Percentiles rank a stretch among this genome's conserved stretches.
Conservation (phyloP, 2,888 invertebrate species). For the Sesamia inferens region DNA sequence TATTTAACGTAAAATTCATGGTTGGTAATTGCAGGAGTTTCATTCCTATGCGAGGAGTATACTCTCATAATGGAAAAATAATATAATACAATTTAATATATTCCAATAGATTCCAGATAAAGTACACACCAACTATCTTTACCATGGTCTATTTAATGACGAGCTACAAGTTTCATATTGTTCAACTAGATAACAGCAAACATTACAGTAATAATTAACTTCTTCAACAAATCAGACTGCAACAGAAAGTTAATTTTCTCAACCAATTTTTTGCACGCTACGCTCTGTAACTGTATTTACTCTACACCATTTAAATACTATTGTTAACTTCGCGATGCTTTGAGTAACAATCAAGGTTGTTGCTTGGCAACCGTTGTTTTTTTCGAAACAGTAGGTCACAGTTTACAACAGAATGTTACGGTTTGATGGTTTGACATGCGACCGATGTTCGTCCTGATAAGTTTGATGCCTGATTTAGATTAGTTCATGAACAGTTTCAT, state of each 20-base stretch:
- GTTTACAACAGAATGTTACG: constrained; percentile 81
- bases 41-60: too few species aligned
- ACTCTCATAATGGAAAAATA: too few species aligned
- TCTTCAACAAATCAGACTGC: constrained; percentile 9
- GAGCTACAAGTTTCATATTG: neutral
- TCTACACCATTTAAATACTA: constrained; percentile 55
- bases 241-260: constrained; percentile 31
- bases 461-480: constrained; percentile 64
- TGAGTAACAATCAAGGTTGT: constrained; percentile 80
- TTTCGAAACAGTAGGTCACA: constrained; percentile 79
- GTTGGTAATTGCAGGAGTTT: too few species aligned
- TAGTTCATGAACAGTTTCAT: constrained; percentile 33
- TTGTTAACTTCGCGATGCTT: constrained; percentile 73
- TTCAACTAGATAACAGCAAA: constrained; percentile 1
- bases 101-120: too few species aligned
- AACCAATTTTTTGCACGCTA: constrained; percentile 39
- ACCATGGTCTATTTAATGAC: neutral
- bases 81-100: too few species aligned
- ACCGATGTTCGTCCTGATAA: constrained; percentile 69
- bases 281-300: constrained; percentile 53
- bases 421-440: constrained; percentile 78
- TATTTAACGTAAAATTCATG: too few species aligned
- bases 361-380: constrained; percentile 67
- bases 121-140: neutral
- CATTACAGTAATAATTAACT: neutral